A percentile compares a stretch with the other conserved stretches of the same genome.
Evolutionary conservation across 2,113 vertebrate genomes (phyloP).

Genomic region (Tympanuchus pallidicinctus): DNA sequence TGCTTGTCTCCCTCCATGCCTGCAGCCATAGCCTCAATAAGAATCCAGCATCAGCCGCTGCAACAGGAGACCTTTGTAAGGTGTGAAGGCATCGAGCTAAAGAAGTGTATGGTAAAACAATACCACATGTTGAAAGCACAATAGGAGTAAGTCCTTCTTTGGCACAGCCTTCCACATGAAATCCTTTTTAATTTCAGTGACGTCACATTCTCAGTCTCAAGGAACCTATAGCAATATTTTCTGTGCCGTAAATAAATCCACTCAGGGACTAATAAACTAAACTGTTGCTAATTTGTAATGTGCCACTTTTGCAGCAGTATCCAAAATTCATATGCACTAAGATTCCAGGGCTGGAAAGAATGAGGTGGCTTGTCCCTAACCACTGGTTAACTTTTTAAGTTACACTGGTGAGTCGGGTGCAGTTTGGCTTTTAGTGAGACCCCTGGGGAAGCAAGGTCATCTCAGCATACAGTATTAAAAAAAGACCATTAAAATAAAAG

Average conservation of each 20-base stretch:
- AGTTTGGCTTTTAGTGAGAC: slow-evolving; percentile 69
- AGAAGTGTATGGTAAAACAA: slow-evolving; percentile 54
- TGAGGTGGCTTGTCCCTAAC: slow-evolving; percentile 72
- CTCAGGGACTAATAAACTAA: slow-evolving; percentile 71
- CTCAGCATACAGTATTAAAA: slow-evolving; percentile 40
- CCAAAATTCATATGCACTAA: slow-evolving; percentile 69
- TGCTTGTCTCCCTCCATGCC: background rate
- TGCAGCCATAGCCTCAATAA: background rate
- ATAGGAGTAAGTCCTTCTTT: slow-evolving; percentile 50
- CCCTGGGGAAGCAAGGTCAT: slow-evolving; percentile 42
- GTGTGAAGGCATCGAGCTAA: slow-evolving; percentile 53
- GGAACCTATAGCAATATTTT: slow-evolving; percentile 72
- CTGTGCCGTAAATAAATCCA: slow-evolving; percentile 70
- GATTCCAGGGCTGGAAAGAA: slow-evolving; percentile 74
- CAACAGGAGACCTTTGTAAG: slow-evolving; percentile 52
- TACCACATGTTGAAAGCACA: slow-evolving; percentile 63
- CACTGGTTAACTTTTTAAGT: slow-evolving; percentile 69
- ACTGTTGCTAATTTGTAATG: slow-evolving; percentile 75
- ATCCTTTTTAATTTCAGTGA: slow-evolving; percentile 69
- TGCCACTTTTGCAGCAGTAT: slow-evolving; percentile 71
- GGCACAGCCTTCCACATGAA: slow-evolving; percentile 47
- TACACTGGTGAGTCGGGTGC: slow-evolving; percentile 64
- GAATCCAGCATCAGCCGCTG: slow-evolving; percentile 21
- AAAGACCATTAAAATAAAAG: slow-evolving; percentile 57
- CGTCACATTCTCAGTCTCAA: slow-evolving; percentile 42